These are phyloP conservation scores for Ooceraea biroi DNA, from an alignment of 1,140 invertebrate species.

Conservation along the genomic window DNA sequence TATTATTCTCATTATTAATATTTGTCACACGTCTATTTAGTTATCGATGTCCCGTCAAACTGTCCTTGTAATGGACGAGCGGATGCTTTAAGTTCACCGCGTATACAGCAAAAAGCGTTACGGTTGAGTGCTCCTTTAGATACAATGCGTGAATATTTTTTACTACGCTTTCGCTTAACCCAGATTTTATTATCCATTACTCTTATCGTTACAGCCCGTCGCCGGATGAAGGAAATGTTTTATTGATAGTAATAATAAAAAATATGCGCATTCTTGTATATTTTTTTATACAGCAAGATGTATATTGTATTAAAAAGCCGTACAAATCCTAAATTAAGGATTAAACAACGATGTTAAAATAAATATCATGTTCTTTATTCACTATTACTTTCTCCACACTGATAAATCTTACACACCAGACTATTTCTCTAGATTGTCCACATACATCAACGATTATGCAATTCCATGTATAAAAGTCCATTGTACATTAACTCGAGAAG, in stretches of 20 bases:
- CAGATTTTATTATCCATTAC: neutral
- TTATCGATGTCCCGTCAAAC: slow-evolving; percentile 24
- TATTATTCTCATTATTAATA: slow-evolving; percentile 18
- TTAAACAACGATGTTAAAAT: slow-evolving; percentile 85
- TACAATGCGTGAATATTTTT: slow-evolving; percentile 8
- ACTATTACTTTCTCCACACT: slow-evolving; percentile 76
- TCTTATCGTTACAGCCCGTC: neutral
- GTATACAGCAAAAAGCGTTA: slow-evolving; percentile 46
- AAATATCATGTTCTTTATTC: slow-evolving; percentile 84
- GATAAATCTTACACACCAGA: slow-evolving; percentile 73
- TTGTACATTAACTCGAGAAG: slow-evolving; percentile 73
- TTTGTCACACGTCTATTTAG: neutral
- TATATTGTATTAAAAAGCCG: slow-evolving; percentile 84
- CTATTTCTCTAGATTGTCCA: slow-evolving; percentile 76
- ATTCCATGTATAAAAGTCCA: slow-evolving; percentile 75
- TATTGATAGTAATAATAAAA: neutral
- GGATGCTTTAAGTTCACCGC: neutral
- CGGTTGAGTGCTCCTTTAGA: slow-evolving; percentile 37
- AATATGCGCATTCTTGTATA: neutral
- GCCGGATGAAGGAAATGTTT: neutral
- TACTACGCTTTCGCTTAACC: slow-evolving; percentile 54
- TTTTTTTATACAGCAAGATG: slow-evolving; percentile 56
- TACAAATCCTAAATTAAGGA: slow-evolving; percentile 83
- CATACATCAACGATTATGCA: slow-evolving; percentile 75
- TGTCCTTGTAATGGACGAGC: neutral